Percentiles rank a stretch among this genome's conserved stretches.
phyloP scores from a whole-genome alignment of 2,888 invertebrate genomes.

The Leptopilina myrica region DNA sequence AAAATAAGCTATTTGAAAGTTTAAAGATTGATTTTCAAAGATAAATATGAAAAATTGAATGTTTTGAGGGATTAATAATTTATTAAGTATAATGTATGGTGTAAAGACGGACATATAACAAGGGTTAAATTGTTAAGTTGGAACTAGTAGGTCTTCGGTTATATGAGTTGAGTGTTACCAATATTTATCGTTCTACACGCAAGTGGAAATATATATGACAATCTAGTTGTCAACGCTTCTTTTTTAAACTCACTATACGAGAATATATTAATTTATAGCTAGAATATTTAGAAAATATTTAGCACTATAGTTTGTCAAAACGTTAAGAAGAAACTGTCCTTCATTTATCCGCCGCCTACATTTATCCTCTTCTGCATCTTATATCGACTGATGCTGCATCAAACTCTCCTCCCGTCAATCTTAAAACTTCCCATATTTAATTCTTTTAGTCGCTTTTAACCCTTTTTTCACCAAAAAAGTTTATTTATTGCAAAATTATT shows the following conservation, averaged over 20 bases:
- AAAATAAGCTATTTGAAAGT: too few species aligned
- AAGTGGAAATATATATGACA: constrained; percentile 66
- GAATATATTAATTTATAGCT: too few species aligned
- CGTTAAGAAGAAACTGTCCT: constrained; percentile 58
- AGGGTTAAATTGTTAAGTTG: constrained; percentile 45
- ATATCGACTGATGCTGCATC: too few species aligned
- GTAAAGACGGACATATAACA: constrained; percentile 49
- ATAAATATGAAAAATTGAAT: background rate
- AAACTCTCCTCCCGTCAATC: too few species aligned
- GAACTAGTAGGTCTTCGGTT: constrained; percentile 47
- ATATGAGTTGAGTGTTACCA: constrained; percentile 52
- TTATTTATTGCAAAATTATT: too few species aligned
- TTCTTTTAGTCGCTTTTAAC: too few species aligned
- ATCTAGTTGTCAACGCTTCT: constrained; percentile 66
- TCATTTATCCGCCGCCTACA: constrained; percentile 53
- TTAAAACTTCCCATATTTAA: too few species aligned
- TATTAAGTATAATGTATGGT: constrained; percentile 50
- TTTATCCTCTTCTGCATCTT: background rate
- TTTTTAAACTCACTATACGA: constrained; percentile 66
- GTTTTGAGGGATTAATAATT: constrained; percentile 45
- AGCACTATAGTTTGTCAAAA: constrained; percentile 75
- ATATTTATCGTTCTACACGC: constrained; percentile 67
- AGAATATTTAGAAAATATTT: constrained; percentile 48
- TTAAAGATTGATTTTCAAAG: too few species aligned
- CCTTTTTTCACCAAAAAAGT: too few species aligned